phyloP scores from a whole-genome alignment of 30 jellyfish, hydroid and myxozoan species.

The Mastigias papua region DNA sequence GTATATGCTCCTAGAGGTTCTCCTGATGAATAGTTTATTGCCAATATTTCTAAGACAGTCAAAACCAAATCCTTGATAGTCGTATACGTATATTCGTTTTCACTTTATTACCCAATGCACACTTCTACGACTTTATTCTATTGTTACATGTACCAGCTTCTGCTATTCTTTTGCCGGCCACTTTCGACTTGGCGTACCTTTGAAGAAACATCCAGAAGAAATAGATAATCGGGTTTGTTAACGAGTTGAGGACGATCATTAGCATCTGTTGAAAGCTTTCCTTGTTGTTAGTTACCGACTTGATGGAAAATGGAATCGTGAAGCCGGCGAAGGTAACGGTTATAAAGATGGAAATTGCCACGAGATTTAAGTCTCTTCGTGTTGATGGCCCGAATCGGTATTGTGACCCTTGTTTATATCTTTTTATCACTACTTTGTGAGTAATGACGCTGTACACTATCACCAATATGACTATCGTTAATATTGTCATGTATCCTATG shows the following conservation, averaged over 20 bases:
- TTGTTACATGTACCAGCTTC: no score
- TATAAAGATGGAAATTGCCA: slow-evolving; percentile 26
- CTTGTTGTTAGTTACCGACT: slow-evolving; percentile 12
- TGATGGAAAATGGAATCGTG: slow-evolving; percentile 44
- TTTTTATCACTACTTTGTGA: slow-evolving; percentile 32
- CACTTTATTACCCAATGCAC: no score
- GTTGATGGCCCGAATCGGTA: not conserved
- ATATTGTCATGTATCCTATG: slow-evolving; percentile 2
- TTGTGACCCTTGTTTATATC: not conserved
- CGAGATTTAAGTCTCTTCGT: slow-evolving; percentile 23
- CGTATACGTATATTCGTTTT: no score
- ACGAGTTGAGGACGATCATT: slow-evolving; percentile 30
- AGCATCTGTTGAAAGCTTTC: slow-evolving; percentile 10
- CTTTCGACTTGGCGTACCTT: not conserved
- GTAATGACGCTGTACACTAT: slow-evolving; percentile 11
- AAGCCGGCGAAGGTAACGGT: slow-evolving; percentile 37
- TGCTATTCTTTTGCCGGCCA: not conserved
- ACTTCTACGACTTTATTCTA: no score
- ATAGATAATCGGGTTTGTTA: slow-evolving; percentile 45
- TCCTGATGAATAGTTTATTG: no score
- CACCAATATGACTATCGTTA: not conserved
- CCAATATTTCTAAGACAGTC: no score
- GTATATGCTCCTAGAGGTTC: no score
- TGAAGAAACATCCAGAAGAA: slow-evolving; percentile 49
- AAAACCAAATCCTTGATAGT: no score